Conservation (phyloP, 2,888 invertebrate genomes). For the Tubulanus polymorphus region DNA sequence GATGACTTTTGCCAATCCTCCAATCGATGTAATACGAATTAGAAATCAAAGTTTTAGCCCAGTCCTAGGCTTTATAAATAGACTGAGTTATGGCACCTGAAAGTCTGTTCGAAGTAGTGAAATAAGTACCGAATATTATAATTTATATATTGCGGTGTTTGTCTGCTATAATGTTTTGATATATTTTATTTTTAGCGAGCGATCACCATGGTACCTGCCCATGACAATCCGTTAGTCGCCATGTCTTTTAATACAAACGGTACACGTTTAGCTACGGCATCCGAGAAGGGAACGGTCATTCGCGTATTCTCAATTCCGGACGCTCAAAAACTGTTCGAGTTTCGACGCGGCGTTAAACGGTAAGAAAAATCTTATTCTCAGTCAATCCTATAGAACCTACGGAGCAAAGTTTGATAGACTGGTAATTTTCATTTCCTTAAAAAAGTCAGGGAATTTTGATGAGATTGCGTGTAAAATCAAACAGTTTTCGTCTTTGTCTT, state of each 20-base stretch:
- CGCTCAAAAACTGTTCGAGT: constrained; percentile 87
- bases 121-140: background rate
- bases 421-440: too few species aligned
- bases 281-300: constrained; percentile 81
- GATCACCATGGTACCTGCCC: constrained; percentile 94
- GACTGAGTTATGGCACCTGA: too few species aligned
- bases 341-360: constrained; percentile 92
- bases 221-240: constrained; percentile 93
- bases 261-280: constrained; percentile 58
- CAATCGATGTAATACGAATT: too few species aligned
- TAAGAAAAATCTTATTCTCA: constrained; percentile 21
- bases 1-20: too few species aligned
- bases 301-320: constrained; percentile 84
- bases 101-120: background rate
- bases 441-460: too few species aligned
- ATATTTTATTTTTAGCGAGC: constrained; percentile 66
- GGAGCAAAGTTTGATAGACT: too few species aligned
- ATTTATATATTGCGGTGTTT: background rate
- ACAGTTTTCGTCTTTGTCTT: too few species aligned
- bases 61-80: too few species aligned
- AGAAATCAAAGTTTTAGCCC: too few species aligned
- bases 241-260: constrained; percentile 88
- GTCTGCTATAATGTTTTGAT: background rate
- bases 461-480: too few species aligned
- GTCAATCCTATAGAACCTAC: too few species aligned